Evolutionary conservation across 2,797 vertebrate genomes (phyloP).

Genomic region (Melanotaenia boesemani): DNA sequence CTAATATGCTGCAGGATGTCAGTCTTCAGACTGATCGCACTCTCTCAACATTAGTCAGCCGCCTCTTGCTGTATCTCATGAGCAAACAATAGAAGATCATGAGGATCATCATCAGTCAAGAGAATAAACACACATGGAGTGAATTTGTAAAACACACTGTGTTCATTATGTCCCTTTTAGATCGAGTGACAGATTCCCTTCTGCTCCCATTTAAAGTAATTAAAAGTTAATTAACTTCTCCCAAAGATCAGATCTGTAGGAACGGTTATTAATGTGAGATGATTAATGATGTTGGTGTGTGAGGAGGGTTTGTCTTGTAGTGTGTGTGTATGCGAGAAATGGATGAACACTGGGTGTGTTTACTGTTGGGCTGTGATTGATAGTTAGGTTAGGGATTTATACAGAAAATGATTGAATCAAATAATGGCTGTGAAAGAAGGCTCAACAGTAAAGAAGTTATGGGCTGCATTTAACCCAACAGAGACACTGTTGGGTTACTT

Average conservation of each 20-base stretch:
- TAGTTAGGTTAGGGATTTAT: constrained; percentile 49
- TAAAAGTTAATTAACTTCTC: constrained; percentile 2
- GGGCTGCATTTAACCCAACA: background rate
- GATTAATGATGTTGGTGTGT: constrained; percentile 14
- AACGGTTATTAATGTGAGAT: constrained; percentile 10
- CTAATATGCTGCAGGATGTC: constrained; percentile 18
- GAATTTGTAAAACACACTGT: constrained; percentile 9
- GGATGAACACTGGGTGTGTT: constrained; percentile 33
- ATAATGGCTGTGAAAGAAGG: background rate
- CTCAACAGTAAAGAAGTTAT: background rate
- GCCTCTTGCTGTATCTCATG: background rate
- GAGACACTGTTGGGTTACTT: background rate
- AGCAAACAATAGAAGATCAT: constrained; percentile 13
- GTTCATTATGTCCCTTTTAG: constrained; percentile 17
- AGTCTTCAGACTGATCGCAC: constrained; percentile 10
- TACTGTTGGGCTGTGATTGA: constrained; percentile 73
- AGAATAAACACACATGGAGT: constrained; percentile 18
- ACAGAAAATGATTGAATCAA: background rate
- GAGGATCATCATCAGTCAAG: constrained; percentile 3
- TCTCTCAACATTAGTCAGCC: constrained; percentile 14
- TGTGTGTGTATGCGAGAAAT: background rate
- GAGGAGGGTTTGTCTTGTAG: constrained; percentile 6
- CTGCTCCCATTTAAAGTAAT: constrained; percentile 9
- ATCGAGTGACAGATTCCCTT: background rate
- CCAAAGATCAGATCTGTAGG: constrained; percentile 2